These are phyloP conservation scores for Bombus consobrinus DNA, from an alignment of 1,140 invertebrate species.

Conservation along the genomic window DNA sequence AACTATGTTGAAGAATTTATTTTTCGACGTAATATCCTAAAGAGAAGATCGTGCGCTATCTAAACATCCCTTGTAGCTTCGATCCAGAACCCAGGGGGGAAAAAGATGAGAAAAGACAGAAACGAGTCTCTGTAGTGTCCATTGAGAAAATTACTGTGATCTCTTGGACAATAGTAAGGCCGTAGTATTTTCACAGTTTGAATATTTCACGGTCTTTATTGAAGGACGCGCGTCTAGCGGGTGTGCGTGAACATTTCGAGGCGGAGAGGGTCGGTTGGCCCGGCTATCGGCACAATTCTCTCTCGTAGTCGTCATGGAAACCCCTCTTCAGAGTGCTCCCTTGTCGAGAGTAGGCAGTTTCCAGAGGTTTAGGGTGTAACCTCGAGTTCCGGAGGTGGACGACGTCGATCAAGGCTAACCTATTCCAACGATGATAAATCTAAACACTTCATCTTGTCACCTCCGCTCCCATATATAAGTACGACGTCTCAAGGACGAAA, in stretches of 20 bases:
- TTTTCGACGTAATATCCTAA: background rate
- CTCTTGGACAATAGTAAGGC: background rate
- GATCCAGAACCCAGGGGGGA: background rate
- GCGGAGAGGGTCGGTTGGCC: constrained; percentile 27
- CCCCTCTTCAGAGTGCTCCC: constrained; percentile 65
- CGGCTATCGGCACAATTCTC: constrained; percentile 47
- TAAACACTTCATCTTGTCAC: constrained; percentile 36
- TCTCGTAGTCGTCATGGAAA: constrained; percentile 71
- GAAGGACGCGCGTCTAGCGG: background rate
- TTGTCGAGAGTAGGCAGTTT: constrained; percentile 60
- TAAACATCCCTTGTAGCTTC: background rate
- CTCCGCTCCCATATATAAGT: background rate
- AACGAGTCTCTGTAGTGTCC: background rate
- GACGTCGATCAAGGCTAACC: constrained; percentile 39
- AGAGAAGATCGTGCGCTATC: background rate
- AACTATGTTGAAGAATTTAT: background rate
- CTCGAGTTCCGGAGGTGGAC: constrained; percentile 19
- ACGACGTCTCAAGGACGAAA: background rate
- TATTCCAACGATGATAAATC: constrained; percentile 54
- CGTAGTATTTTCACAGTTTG: background rate
- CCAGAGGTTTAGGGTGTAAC: constrained; percentile 51
- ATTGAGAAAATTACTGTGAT: background rate
- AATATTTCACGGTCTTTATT: constrained; percentile 20
- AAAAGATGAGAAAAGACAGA: background rate
- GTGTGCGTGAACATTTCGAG: constrained; percentile 26